Base-by-base conservation (phyloP, 2,888 invertebrate genomes). In the Drosophila ezoana region DNA sequence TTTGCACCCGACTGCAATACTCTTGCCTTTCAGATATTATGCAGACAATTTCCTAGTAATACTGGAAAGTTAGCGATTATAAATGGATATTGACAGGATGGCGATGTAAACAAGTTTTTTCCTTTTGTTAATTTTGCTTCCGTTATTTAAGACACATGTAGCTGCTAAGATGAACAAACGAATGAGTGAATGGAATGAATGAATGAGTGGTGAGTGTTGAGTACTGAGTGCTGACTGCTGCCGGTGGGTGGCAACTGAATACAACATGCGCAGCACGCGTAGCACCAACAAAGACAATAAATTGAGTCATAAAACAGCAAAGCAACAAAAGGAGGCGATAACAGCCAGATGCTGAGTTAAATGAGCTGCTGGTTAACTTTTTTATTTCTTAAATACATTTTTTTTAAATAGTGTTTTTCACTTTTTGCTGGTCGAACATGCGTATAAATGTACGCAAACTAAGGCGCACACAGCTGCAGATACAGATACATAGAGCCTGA, bases 281-380 rank as follows among this genome's bases (percentile, higher is more conserved):
- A 77, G 28, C 60, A 61, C 52, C 71, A 76, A 79, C 76, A 81
- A 83, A 85, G 71, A 64, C 77, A 79, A 75, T 72, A 77, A 87
- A 87, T 87, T 84, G 84, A 84, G 81, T 81, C 87, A 87, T 84
- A 79, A 86, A 80, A 68, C 72, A 60, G 43, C 60, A 67, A 65
- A 59, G 43, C 33, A 49, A 44, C 64, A 58, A 62, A 58, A 64
- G 57, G 61, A 68, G 47, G 54, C 64, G 75, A 76, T 76, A 79
- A 72, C 80, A 76, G 53, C 48, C 79, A 73, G 80, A 75, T 85
- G 83, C 57, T 72, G 52, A 66, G 72, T 74, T 76, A 72, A 85
- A 82, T 80, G 83, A 82, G 80, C 72, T 79, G 75, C 69, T 75
- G 78, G 72, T 59, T 62, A 61, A 11, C 35, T 35, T 8, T 67